Conservation (phyloP, 2,888 invertebrate genomes). For the Julus scanicus region DNA sequence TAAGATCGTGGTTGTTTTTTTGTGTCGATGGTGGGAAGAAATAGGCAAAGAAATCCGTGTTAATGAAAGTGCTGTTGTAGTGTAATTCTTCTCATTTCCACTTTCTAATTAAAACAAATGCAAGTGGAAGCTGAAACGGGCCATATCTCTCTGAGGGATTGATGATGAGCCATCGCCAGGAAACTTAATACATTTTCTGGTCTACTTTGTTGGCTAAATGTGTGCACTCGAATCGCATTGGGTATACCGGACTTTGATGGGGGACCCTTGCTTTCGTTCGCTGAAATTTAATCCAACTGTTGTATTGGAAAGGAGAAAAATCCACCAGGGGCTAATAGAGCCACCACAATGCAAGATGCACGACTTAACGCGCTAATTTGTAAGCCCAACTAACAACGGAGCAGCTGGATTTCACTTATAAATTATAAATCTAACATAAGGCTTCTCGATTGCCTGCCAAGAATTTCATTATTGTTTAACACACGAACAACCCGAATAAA, state of each 20-base stretch:
- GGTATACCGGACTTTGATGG: conserved; percentile 18
- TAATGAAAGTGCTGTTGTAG: conserved; percentile 41
- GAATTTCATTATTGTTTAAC: conserved; percentile 1
- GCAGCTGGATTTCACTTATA: conserved; percentile 6
- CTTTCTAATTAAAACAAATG: conserved; percentile 47
- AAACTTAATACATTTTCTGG: conserved; percentile 43
- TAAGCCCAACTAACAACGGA: not conserved
- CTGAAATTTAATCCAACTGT: not conserved
- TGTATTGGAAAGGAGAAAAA: not conserved
- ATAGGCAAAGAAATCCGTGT: not conserved
- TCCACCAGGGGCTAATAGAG: conserved; percentile 5
- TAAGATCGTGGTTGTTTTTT: not conserved
- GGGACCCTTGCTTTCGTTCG: not conserved
- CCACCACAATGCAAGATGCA: conserved; percentile 26
- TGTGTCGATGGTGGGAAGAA: not conserved
- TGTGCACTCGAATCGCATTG: not conserved
- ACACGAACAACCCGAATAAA: not conserved
- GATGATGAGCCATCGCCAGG: conserved; percentile 31
- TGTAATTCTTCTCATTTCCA: conserved; percentile 36
- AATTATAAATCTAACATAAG: conserved; percentile 15
- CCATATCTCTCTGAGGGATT: not conserved
- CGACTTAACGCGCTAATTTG: conserved; percentile 22
- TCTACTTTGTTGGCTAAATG: conserved; percentile 10
- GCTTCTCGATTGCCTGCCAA: not conserved
- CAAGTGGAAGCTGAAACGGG: not conserved